Percentiles rank a stretch among this genome's conserved stretches.
Evolutionary conservation across 2,113 vertebrate genomes (phyloP).

Genomic region (Scopus umbretta): DNA sequence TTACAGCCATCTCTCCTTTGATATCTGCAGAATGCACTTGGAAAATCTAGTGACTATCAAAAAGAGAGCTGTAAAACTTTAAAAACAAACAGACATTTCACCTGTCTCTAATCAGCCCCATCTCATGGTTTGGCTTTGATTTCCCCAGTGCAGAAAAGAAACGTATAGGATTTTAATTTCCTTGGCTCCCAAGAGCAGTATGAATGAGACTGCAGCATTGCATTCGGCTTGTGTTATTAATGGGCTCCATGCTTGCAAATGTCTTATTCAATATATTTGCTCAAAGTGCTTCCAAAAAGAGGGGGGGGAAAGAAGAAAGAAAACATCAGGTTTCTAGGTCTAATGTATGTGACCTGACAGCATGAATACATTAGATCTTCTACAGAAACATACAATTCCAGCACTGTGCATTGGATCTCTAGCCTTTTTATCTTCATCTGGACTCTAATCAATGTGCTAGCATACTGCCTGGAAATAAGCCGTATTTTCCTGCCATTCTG

Average conservation of each 20-base stretch:
- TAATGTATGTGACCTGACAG: constrained; percentile 47
- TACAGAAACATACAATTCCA: constrained; percentile 6
- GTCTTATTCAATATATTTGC: constrained; percentile 43
- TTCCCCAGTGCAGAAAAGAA: constrained; percentile 43
- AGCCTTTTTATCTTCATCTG: constrained; percentile 32
- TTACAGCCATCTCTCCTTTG: background rate
- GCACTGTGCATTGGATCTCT: background rate
- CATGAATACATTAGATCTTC: constrained; percentile 36
- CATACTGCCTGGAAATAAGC: background rate
- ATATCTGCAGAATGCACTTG: background rate
- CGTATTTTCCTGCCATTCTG: constrained; percentile 16
- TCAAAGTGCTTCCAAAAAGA: constrained; percentile 21
- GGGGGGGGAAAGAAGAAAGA: background rate
- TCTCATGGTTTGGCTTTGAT: constrained; percentile 50
- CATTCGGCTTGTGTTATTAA: constrained; percentile 39
- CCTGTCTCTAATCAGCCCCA: constrained; percentile 58
- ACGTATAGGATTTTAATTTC: constrained; percentile 33
- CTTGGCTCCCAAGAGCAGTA: constrained; percentile 29
- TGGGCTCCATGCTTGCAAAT: constrained; percentile 51
- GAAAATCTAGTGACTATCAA: background rate
- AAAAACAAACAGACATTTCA: constrained; percentile 48
- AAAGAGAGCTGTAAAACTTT: constrained; percentile 26
- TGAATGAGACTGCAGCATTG: background rate
- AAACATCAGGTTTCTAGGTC: constrained; percentile 17
- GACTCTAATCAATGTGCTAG: constrained; percentile 13